These are phyloP conservation scores for Diplosoma virens DNA, from an alignment of 23 tunicate genomes.

Conservation along the genomic window DNA sequence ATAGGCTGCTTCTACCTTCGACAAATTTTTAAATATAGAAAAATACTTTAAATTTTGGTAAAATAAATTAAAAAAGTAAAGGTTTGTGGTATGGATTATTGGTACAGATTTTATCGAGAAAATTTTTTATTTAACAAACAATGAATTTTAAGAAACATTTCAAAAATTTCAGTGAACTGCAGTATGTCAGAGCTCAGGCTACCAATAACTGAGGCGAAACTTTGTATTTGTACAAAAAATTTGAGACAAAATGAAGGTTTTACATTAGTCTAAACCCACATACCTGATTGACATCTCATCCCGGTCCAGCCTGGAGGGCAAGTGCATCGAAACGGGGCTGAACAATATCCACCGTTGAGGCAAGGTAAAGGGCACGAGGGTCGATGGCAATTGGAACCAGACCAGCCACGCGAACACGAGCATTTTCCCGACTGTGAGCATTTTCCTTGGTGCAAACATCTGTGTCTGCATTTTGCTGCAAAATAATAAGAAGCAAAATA, in stretches of 20 bases:
- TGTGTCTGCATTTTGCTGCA: constrained; percentile 53
- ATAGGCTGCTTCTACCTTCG: too few species aligned
- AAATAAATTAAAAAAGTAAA: too few species aligned
- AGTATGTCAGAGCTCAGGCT: too few species aligned
- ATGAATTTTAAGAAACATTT: too few species aligned
- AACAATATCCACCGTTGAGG: constrained; percentile 75
- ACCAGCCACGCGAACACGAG: constrained; percentile 70
- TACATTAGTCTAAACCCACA: neutral
- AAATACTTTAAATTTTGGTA: too few species aligned
- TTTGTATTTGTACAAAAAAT: too few species aligned
- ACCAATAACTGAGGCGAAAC: neutral
- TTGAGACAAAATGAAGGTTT: too few species aligned
- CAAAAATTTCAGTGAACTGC: too few species aligned
- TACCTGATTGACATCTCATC: constrained; percentile 72
- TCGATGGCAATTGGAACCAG: constrained; percentile 69
- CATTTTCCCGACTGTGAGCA: constrained; percentile 48
- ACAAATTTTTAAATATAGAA: too few species aligned
- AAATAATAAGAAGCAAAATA: constrained; percentile 12
- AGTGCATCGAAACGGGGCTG: constrained; percentile 61
- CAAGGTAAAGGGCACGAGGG: constrained; percentile 74
- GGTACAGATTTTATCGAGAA: too few species aligned
- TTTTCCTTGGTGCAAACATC: constrained; percentile 62
- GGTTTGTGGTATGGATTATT: too few species aligned
- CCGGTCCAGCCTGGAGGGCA: constrained; percentile 80
- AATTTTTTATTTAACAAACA: too few species aligned